Percentiles rank a stretch among this genome's conserved stretches.
Evolutionary conservation across 2,113 vertebrate genomes (phyloP).

Genomic region (Nothobranchius kuhntae): DNA sequence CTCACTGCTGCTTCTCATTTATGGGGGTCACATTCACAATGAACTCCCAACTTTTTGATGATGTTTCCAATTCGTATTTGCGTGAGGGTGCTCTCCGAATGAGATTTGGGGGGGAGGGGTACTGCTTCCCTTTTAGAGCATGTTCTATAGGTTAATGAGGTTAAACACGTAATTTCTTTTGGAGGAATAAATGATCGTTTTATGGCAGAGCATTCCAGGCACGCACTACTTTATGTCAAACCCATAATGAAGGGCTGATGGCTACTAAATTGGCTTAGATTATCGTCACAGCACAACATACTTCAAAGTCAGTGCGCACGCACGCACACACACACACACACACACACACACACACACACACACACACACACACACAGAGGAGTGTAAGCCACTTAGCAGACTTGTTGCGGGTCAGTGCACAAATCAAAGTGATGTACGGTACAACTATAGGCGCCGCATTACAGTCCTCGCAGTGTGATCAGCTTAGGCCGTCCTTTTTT

Average conservation of each 20-base stretch:
- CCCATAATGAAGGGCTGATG: conserved; percentile 73
- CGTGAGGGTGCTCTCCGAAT: conserved; percentile 21
- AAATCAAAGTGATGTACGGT: conserved; percentile 76
- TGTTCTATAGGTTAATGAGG: conserved; percentile 73
- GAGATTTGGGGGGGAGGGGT: conserved; percentile 21
- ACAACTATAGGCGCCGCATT: conserved; percentile 60
- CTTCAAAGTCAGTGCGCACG: conserved; percentile 65
- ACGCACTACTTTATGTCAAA: conserved; percentile 70
- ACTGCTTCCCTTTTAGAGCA: conserved; percentile 56
- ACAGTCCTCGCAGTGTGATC: conserved; percentile 51
- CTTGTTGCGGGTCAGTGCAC: conserved; percentile 73
- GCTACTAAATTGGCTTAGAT: conserved; percentile 72
- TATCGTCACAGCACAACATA: conserved; percentile 71
- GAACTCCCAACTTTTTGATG: conserved; percentile 60
- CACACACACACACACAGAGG: neutral
- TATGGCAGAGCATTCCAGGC: conserved; percentile 66
- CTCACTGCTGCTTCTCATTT: conserved; percentile 48
- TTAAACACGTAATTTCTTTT: conserved; percentile 71
- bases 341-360: too few species aligned
- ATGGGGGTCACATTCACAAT: conserved; percentile 51
- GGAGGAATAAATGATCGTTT: conserved; percentile 65
- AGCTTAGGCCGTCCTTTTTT: conserved; percentile 59
- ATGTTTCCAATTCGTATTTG: conserved; percentile 51
- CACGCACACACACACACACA: conserved; percentile 14
- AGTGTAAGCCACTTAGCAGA: conserved; percentile 71